Evolutionary conservation across 2,888 invertebrate species (phyloP), one percentile per base, ranked within the genome.

Genomic region (Drosophila bunnanda): DNA sequence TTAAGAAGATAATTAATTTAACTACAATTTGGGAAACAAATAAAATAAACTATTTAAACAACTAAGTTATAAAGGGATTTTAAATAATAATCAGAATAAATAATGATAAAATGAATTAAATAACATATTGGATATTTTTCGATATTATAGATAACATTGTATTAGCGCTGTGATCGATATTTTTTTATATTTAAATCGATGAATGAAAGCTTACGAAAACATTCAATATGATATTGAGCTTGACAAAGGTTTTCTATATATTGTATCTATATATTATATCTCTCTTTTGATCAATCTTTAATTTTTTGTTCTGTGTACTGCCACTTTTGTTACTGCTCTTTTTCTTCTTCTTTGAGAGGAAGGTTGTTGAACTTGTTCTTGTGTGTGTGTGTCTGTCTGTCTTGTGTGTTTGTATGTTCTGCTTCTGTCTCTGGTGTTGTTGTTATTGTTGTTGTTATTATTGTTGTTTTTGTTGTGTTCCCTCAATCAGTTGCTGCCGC

Each of bases 401-500:
- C 25, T 34, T 32, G 64, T 68, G 61, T 43, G 53, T 53, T 50
- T 58, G 53, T 58, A 28, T 64, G 52, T 73, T 72, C 61, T 72
- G 61, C 53, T 64, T 64, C 62, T 52, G 52, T 54, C 30, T 50
- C 50, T 48, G 52, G 56, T 53, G 50, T 72, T 64, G 65, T 65
- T 74, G 59, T 65, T 73, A 39, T 61, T 57, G 34, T 52, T 53
- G 57, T 39, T 72, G 50, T 50, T 53, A 64, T 39, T 72, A 50
- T 50, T 59, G 59, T 64, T 75, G 82, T 77, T 82, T 76, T 75
- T 79, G 76, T 73, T 82, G 70, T 76, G 77, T 85, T 83, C 80
- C 83, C 87, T 80, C 88, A 88, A 83, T 86, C 83, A 86, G 87
- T 86, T 22, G 72, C 78, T 79, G 82, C 76, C 88, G 65, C 55